phyloP scores from a whole-genome alignment of 2,113 vertebrate species.

The Callorhinus ursinus region DNA sequence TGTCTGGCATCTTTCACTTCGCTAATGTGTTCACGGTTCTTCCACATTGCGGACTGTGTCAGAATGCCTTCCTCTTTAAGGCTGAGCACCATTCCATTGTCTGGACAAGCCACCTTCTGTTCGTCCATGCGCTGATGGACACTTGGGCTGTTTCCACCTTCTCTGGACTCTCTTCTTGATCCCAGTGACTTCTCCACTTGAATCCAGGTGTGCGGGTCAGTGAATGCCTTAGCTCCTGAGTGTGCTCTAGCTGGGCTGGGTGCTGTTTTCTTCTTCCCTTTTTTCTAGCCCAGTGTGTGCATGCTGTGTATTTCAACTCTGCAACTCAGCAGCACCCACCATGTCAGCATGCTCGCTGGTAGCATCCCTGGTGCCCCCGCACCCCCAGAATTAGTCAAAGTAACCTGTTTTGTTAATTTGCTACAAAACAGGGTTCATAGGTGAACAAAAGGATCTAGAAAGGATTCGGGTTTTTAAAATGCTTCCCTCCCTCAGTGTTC shows the following conservation, averaged over 20 bases:
- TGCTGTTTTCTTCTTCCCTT: background rate
- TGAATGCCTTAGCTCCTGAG: background rate
- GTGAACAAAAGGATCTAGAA: background rate
- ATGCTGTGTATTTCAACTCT: background rate
- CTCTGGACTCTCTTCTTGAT: background rate
- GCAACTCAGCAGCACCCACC: fast-evolving
- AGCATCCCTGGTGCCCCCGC: too few species aligned
- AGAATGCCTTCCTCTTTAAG: background rate
- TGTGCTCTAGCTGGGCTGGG: background rate
- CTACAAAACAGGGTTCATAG: background rate
- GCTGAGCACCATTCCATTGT: background rate
- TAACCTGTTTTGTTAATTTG: background rate
- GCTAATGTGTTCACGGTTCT: background rate
- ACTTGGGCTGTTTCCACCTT: background rate
- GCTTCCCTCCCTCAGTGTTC: background rate
- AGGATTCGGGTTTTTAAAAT: background rate
- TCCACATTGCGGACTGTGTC: background rate
- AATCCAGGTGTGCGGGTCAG: background rate
- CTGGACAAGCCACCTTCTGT: background rate
- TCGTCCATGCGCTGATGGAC: background rate
- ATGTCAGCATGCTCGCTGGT: background rate
- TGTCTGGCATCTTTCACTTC: background rate
- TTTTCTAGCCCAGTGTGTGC: background rate
- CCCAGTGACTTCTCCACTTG: background rate
- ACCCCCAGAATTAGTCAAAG: too few species aligned